A percentile compares a stretch with the other conserved stretches of the same genome.
phyloP scores from a whole-genome alignment of 2,113 vertebrate genomes.

The Ammodytes dubius region DNA sequence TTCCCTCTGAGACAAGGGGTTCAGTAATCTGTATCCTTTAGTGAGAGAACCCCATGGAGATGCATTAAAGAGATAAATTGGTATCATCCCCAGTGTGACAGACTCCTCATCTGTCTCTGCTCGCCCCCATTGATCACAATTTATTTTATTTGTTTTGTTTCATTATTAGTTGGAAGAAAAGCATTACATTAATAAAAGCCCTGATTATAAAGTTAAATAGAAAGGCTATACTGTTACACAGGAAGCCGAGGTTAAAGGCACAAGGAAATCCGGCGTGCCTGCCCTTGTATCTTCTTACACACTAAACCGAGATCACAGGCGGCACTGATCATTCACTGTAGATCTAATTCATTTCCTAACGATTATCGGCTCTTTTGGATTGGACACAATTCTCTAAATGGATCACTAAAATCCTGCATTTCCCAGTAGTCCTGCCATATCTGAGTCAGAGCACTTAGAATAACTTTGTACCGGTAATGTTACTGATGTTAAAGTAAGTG shows the following conservation, averaged over 20 bases:
- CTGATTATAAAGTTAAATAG: slow-evolving; percentile 86
- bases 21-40: slow-evolving; percentile 88
- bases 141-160: slow-evolving; percentile 89
- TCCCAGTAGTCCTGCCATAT: slow-evolving; percentile 49
- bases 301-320: slow-evolving; percentile 57
- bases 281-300: slow-evolving; percentile 74
- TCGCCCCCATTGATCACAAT: slow-evolving; percentile 88
- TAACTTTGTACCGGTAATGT: slow-evolving; percentile 25
- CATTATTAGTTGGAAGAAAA: slow-evolving; percentile 87
- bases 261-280: slow-evolving; percentile 48
- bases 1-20: slow-evolving; percentile 81
- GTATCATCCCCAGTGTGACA: slow-evolving; percentile 87
- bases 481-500: slow-evolving; percentile 6
- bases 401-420: slow-evolving; percentile 62
- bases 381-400: slow-evolving; percentile 65
- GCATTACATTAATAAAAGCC: slow-evolving; percentile 86
- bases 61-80: slow-evolving; percentile 91
- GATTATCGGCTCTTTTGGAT: slow-evolving; percentile 66
- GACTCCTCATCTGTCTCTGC: slow-evolving; percentile 88
- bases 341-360: slow-evolving; percentile 79
- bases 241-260: slow-evolving; percentile 72
- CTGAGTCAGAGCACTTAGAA: slow-evolving; percentile 43
- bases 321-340: slow-evolving; percentile 69
- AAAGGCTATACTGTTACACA: slow-evolving; percentile 79
- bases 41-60: slow-evolving; percentile 87